A percentile compares a stretch with the other conserved stretches of the same genome.
These are phyloP conservation scores for Dexiosoma caninum DNA, from an alignment of 2,888 invertebrate species.

Conservation along the genomic window DNA sequence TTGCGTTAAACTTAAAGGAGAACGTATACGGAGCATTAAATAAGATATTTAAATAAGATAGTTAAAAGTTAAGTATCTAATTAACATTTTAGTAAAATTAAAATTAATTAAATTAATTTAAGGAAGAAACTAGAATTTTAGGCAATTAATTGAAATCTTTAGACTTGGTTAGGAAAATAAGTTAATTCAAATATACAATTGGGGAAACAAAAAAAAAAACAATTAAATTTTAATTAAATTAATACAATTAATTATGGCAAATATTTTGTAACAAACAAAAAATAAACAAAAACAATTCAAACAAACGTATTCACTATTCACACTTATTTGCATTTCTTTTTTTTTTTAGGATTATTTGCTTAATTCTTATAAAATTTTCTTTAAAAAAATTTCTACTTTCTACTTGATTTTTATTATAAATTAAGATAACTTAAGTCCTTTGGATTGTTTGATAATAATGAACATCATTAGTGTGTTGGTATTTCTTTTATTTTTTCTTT, in stretches of 20 bases:
- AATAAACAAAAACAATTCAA: slow-evolving; percentile 50
- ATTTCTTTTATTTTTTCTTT: not conserved
- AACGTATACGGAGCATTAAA: slow-evolving; percentile 39
- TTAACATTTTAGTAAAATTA: not conserved
- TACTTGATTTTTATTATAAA: slow-evolving; percentile 37
- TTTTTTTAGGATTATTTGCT: slow-evolving; percentile 12
- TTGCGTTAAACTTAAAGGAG: slow-evolving; percentile 27
- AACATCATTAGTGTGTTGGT: slow-evolving; percentile 60
- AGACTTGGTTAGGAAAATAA: not conserved
- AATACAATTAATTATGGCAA: slow-evolving; percentile 53
- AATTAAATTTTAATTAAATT: slow-evolving; percentile 23
- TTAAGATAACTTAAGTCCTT: slow-evolving; percentile 74
- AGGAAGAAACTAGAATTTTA: not conserved
- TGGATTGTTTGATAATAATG: slow-evolving; percentile 70
- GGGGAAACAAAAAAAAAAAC: not conserved
- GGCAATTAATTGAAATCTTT: not conserved
- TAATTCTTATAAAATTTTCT: not conserved
- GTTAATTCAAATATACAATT: not conserved
- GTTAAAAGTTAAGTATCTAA: not conserved
- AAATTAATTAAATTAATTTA: not conserved
- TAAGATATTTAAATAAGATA: not conserved
- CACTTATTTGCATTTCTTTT: not conserved
- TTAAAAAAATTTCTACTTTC: slow-evolving; percentile 22
- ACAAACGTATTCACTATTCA: slow-evolving; percentile 26
- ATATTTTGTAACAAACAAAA: slow-evolving; percentile 40